Evolutionary conservation across 1,140 invertebrate genomes (phyloP), one percentile per base, ranked within the genome.

Genomic region (Musca vetustissima): DNA sequence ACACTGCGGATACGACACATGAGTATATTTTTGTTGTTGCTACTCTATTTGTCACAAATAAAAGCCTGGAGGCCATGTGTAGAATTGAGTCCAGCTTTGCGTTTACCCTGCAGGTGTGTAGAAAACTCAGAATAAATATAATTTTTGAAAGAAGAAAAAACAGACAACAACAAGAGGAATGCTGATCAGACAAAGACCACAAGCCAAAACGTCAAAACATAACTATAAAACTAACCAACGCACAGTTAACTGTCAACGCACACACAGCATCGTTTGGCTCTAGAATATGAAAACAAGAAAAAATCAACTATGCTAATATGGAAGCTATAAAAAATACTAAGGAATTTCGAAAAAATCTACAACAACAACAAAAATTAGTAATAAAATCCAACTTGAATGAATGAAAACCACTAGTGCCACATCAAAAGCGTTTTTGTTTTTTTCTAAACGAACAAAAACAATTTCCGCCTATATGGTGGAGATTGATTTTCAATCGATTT

Each of bases 61-160:
- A 71, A 68, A 70, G 79, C 78, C 64, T 83, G 81, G 81, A 74
- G 78, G 47, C 79, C 81, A 72, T 83, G 81, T 75, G 76, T 79
- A 70, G 81, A 83, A 74, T 75, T 83, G 43, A 81, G 79, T 76
- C 76, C 80, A 69, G 76, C 76, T 49, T 73, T 83, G 61, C 73
- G 80, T 50, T 69, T 82, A 68, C 81, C 81, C 70, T 83, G 81
- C 80, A 78, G 78, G 80, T 82, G 69, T 79, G 76, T 71, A 24
- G 8, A 21, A 55, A 43, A 61, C 28, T 28, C 8, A 28, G 28
- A n/a, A n/a, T n/a, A n/a, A n/a, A n/a, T n/a, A n/a, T 8, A 28
- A 28, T 8, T 28, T 28, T 4, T 28, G 28, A 28, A 3, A 28
- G 1, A 36, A 59, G 3, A 15, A 25, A 25, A 59, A 59, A 59